Percentiles rank a stretch among this genome's conserved stretches.
Evolutionary conservation across 2,797 vertebrate genomes (phyloP).

Genomic region (Argya squamiceps): DNA sequence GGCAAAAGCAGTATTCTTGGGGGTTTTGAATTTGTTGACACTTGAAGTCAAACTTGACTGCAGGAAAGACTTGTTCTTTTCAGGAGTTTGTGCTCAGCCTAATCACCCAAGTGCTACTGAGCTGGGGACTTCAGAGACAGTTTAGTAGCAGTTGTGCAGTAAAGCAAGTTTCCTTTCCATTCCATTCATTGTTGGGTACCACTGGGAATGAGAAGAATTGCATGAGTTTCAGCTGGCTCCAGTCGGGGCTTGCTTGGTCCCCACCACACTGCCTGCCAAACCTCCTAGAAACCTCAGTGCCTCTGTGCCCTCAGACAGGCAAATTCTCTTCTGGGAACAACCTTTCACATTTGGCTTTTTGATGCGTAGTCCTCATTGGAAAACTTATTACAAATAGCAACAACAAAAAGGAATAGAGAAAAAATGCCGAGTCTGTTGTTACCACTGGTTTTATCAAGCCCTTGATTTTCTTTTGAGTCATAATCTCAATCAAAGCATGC

Average conservation of each 20-base stretch:
- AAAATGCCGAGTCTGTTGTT: neutral
- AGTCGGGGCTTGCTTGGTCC: rapidly evolving
- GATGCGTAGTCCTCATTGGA: neutral
- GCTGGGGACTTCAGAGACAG: neutral
- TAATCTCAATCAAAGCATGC: neutral
- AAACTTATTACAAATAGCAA: neutral
- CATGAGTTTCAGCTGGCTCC: neutral
- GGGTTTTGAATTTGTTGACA: neutral
- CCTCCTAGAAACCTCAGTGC: neutral
- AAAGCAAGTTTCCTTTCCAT: neutral
- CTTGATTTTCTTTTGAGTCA: neutral
- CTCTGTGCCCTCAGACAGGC: neutral
- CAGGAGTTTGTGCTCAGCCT: neutral
- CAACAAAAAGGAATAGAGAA: neutral
- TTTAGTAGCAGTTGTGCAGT: neutral
- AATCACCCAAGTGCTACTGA: neutral
- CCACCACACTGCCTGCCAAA: too few relatives aligned
- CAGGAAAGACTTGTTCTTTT: neutral
- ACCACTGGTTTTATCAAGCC: neutral
- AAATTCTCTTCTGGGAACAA: neutral
- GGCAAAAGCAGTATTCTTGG: rapidly evolving
- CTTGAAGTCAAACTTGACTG: neutral
- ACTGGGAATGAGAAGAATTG: neutral
- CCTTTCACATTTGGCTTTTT: neutral
- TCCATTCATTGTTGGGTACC: neutral